Conservation (phyloP, 2,113 vertebrate genomes). For the human region DNA sequence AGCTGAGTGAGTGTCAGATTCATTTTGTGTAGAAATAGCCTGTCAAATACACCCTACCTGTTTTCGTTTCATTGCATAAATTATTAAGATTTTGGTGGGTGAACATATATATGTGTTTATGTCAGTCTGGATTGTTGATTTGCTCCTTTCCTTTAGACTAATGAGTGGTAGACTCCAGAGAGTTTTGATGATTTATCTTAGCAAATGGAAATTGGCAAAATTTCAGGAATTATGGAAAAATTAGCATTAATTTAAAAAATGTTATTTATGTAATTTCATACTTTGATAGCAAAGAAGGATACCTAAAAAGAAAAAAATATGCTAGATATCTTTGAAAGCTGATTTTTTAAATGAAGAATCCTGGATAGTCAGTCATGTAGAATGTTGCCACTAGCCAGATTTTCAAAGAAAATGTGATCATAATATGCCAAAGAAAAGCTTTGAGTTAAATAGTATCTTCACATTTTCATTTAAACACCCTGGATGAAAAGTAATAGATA, state of each 20-base stretch:
- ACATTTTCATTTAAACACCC: background rate
- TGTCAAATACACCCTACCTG: slow-evolving; percentile 1
- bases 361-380: background rate
- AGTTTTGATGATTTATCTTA: background rate
- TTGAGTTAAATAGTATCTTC: background rate
- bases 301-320: background rate
- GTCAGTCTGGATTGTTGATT: background rate
- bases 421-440: background rate
- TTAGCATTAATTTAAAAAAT: slow-evolving; percentile 10
- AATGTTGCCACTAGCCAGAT: background rate
- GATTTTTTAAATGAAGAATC: background rate
- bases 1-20: slow-evolving; percentile 58
- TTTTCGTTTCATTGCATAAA: slow-evolving; percentile 33
- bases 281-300: background rate
- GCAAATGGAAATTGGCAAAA: background rate
- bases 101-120: background rate
- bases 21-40: slow-evolving; percentile 50
- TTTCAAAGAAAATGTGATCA: slow-evolving; percentile 20
- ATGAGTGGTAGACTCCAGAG: background rate
- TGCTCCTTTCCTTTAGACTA: background rate
- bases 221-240: slow-evolving; percentile 35
- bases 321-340: background rate
- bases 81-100: background rate
- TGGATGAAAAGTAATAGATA: background rate
- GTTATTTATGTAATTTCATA: background rate